A percentile compares a stretch with the other conserved stretches of the same genome.
These are phyloP conservation scores for Apeltes quadracus DNA, from an alignment of 2,113 vertebrate genomes.

Conservation along the genomic window DNA sequence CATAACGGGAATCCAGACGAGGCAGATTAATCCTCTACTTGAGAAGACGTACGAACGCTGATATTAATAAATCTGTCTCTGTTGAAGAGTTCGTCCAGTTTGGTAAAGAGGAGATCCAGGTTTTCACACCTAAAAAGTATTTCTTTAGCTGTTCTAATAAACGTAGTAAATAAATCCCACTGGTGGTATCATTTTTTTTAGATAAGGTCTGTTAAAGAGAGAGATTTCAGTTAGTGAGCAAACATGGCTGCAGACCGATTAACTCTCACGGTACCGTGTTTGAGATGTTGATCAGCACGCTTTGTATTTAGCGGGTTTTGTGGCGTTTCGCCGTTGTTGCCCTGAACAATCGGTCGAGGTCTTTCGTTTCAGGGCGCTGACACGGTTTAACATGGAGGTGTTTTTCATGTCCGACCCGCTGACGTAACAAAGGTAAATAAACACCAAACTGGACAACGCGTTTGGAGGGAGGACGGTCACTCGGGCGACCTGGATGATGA, in stretches of 20 bases:
- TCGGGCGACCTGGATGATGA: background rate
- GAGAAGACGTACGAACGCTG: background rate
- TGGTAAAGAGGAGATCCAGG: too few relatives aligned
- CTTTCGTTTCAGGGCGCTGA: background rate
- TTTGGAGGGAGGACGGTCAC: conserved; percentile 4
- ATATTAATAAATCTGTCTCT: background rate
- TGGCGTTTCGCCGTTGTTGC: background rate
- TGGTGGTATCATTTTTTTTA: background rate
- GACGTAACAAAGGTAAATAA: conserved; percentile 16
- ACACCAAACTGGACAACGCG: background rate
- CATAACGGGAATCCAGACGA: background rate
- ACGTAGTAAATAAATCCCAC: background rate
- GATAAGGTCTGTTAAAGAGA: background rate
- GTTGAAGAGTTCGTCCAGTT: background rate
- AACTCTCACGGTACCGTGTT: background rate
- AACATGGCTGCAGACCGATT: background rate
- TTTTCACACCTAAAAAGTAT: conserved; percentile 8
- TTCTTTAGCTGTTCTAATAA: conserved; percentile 21
- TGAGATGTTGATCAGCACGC: conserved; percentile 5
- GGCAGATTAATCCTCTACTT: background rate
- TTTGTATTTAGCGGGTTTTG: background rate
- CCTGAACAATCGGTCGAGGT: conserved; percentile 24
- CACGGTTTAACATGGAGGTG: background rate
- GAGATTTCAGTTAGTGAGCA: background rate
- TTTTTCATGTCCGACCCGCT: conserved; percentile 20